A percentile compares a stretch with the other conserved stretches of the same genome.
phyloP scores from a whole-genome alignment of 2,888 invertebrate species.

The Macaria notata region DNA sequence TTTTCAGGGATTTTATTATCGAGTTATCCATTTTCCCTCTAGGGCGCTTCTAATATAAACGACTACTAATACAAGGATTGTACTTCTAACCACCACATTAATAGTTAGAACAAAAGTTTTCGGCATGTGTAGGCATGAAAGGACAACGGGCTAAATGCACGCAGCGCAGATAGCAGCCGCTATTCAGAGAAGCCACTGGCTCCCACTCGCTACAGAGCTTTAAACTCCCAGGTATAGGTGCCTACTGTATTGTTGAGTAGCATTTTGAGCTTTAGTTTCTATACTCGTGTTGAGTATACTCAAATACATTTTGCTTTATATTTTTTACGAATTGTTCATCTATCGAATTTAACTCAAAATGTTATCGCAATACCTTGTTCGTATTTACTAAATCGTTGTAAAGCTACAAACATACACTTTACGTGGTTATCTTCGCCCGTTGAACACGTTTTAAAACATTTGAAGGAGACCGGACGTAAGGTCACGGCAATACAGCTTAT shows the following conservation, averaged over 20 bases:
- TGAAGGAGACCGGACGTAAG: slow-evolving; percentile 45
- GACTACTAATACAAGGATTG: too few relatives aligned
- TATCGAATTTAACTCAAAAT: too few relatives aligned
- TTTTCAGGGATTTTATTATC: slow-evolving; percentile 48
- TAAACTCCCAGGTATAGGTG: slow-evolving; percentile 54
- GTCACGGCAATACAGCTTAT: slow-evolving; percentile 57
- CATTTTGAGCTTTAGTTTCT: slow-evolving; percentile 32
- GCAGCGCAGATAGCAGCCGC: slow-evolving; percentile 44
- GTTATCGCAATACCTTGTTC: too few relatives aligned
- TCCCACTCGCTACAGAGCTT: slow-evolving; percentile 52
- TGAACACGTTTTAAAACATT: slow-evolving; percentile 37
- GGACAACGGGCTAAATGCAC: slow-evolving; percentile 38
- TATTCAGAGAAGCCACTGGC: slow-evolving; percentile 58
- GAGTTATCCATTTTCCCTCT: slow-evolving; percentile 20
- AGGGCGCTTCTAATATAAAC: slow-evolving; percentile 6
- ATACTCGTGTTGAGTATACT: slow-evolving; percentile 2
- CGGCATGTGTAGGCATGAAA: slow-evolving; percentile 25
- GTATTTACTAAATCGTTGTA: background rate
- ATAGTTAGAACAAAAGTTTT: slow-evolving; percentile 43
- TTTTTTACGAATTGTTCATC: too few relatives aligned
- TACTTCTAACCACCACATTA: too few relatives aligned
- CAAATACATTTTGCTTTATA: too few relatives aligned
- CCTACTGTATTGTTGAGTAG: slow-evolving; percentile 47
- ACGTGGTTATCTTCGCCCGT: slow-evolving; percentile 22
- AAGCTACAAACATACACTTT: too few relatives aligned